Percentiles rank a stretch among this genome's conserved stretches.
phyloP scores from a whole-genome alignment of 2,113 vertebrate species.

The Brachirus orientalis region DNA sequence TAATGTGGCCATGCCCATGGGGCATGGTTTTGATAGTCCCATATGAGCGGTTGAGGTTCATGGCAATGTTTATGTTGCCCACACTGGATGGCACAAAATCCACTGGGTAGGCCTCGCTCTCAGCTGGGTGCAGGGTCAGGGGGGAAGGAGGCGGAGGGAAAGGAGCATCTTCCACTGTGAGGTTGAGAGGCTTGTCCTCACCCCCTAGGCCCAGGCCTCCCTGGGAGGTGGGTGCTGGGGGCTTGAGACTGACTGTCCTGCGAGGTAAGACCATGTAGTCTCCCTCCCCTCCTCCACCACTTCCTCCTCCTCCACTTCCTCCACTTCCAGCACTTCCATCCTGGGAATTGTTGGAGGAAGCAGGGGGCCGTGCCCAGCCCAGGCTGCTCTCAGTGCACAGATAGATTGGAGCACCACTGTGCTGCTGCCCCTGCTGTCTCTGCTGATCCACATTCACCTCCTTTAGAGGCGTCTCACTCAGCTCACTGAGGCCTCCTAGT shows the following conservation, averaged over 20 bases:
- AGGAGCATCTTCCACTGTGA: slow-evolving; percentile 85
- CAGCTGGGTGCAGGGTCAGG: slow-evolving; percentile 82
- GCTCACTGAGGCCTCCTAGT: slow-evolving; percentile 88
- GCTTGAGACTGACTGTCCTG: slow-evolving; percentile 93
- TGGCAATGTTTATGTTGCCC: slow-evolving; percentile 83
- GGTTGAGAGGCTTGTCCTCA: slow-evolving; percentile 87
- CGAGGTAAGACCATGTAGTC: slow-evolving; percentile 98
- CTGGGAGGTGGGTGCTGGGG: slow-evolving; percentile 74
- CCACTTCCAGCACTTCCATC: slow-evolving; percentile 70
- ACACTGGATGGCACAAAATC: slow-evolving; percentile 90
- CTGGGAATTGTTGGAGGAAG: slow-evolving; percentile 75
- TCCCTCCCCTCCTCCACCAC: slow-evolving; percentile 86
- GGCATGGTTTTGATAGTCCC: slow-evolving; percentile 88
- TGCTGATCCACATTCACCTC: slow-evolving; percentile 87
- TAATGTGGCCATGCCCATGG: slow-evolving; percentile 73
- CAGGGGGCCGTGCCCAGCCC: slow-evolving; percentile 85
- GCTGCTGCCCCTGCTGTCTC: slow-evolving; percentile 76
- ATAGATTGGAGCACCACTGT: slow-evolving; percentile 85
- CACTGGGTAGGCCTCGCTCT: slow-evolving; percentile 87
- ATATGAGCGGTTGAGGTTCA: slow-evolving; percentile 93
- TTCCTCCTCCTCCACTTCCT: slow-evolving; percentile 65
- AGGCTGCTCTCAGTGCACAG: slow-evolving; percentile 93
- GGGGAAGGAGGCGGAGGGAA: slow-evolving; percentile 87
- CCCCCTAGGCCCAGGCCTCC: slow-evolving; percentile 80
- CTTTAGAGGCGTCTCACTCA: slow-evolving; percentile 85